These are phyloP conservation scores for Erpetoichthys calabaricus DNA, from an alignment of 2,797 vertebrate genomes.

Conservation along the genomic window DNA sequence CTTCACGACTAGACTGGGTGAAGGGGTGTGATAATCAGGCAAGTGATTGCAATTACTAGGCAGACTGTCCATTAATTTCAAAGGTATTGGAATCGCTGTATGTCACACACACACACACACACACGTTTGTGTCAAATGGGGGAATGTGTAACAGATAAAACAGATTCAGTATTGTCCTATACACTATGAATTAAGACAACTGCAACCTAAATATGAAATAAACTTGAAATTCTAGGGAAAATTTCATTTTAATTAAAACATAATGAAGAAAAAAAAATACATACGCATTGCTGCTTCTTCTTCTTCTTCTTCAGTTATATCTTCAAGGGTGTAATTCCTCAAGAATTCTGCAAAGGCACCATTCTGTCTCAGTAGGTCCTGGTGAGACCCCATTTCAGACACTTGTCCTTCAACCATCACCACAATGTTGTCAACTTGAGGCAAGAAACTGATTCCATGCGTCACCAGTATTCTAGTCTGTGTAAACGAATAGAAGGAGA, in stretches of 20 bases:
- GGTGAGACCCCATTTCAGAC: slow-evolving; percentile 83
- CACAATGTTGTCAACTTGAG: slow-evolving; percentile 79
- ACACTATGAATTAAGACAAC: too few species aligned
- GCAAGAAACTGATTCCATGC: slow-evolving; percentile 81
- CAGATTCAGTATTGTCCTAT: too few species aligned
- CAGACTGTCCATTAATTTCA: too few species aligned
- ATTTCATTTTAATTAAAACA: not conserved
- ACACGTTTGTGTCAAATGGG: too few species aligned
- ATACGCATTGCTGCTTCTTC: slow-evolving; percentile 22
- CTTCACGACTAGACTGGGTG: too few species aligned
- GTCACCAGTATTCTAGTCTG: slow-evolving; percentile 90
- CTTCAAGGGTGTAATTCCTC: slow-evolving; percentile 67
- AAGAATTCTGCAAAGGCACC: slow-evolving; percentile 85
- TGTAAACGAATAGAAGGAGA: slow-evolving; percentile 6
- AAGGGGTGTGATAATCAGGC: too few species aligned
- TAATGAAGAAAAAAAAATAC: too few species aligned
- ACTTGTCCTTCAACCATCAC: slow-evolving; percentile 76
- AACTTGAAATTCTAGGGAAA: not conserved
- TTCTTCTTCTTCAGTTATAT: slow-evolving; percentile 58
- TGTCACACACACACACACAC: too few species aligned
- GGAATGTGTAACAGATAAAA: too few species aligned
- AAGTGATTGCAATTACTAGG: too few species aligned
- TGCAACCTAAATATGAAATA: too few species aligned
- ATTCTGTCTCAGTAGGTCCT: slow-evolving; percentile 67
- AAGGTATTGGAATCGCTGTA: too few species aligned